Evolutionary conservation across 2,888 invertebrate species (phyloP), one percentile per base, ranked within the genome.

Genomic region (Drosophila prostipennis): DNA sequence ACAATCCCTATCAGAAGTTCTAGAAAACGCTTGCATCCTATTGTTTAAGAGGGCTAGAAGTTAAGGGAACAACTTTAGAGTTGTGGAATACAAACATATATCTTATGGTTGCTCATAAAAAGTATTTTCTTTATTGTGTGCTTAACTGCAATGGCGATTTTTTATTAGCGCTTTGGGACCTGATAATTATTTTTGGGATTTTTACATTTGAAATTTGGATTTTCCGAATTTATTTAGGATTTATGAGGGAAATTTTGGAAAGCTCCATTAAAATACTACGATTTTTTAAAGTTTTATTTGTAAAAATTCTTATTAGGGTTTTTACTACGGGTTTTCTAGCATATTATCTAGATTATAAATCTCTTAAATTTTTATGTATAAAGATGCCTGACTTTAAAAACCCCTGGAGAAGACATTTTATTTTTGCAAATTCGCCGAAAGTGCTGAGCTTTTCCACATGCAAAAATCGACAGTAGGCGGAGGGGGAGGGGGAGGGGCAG

Each of bases 1-100:
- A 68, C 76, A 80, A 81, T 71, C 60, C 60, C 59, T 57, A 64
- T 64, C 60, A 52, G 60, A 45, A 60, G 42, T 51, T 60, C 29
- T 14, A 37, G 45, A 60, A 29, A 64, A 60, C 64, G 51, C 51
- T 60, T 64, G 63, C 65, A 65, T 65, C 65, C 19, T 40, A 65
- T 65, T 65, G 63, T 65, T 63, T 54, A 53, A 61, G 60, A 64
- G 43, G 10, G 43, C 23, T 32, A 37, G 45, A 60, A 64, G 51
- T 64, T 64, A 5, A 7, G 10, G 14, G 6, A 14, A 43, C 14
- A 64, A 23, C 60, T 64, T 63, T 16, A 2, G 19, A 19, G 19
- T 19, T 19, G 19, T 1, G 1, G 19, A 19, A 19, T 19, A 19
- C 19, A 19, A 2, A 14, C 14, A 26, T 42, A 42, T 56, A 11